phyloP scores from a whole-genome alignment of 2,113 vertebrate species.

The Sitta europaea region DNA sequence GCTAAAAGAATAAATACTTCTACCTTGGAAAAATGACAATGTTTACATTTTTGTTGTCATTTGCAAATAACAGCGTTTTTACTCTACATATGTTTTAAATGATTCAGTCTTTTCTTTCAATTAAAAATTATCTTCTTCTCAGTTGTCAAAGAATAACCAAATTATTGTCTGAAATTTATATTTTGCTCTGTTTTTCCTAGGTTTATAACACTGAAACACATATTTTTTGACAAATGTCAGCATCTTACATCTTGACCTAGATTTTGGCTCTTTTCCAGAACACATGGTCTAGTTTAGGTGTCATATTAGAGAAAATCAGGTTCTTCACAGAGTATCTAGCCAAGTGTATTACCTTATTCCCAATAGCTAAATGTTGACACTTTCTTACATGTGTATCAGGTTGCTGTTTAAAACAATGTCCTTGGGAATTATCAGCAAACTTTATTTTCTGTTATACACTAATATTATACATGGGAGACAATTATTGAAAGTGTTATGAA shows the following conservation, averaged over 20 bases:
- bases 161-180: not conserved
- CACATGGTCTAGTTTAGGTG: not conserved
- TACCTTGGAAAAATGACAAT: not conserved
- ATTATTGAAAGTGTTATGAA: conserved; percentile 29
- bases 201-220: not conserved
- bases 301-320: not conserved
- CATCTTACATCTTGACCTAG: not conserved
- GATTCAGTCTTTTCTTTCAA: not conserved
- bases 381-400: not conserved
- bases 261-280: not conserved
- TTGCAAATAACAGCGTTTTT: not conserved
- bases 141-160: not conserved
- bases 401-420: conserved; percentile 35
- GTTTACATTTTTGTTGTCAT: not conserved
- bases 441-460: conserved; percentile 35
- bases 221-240: not conserved
- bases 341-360: not conserved
- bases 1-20: not conserved
- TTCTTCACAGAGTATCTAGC: not conserved
- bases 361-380: not conserved
- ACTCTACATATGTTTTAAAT: not conserved
- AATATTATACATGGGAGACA: conserved; percentile 6
- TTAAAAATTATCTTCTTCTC: not conserved
- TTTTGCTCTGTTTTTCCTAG: not conserved
- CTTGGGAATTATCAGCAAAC: conserved; percentile 42